Evolutionary conservation across 2,797 vertebrate species (phyloP).

Genomic region (Sebastes steindachneri): DNA sequence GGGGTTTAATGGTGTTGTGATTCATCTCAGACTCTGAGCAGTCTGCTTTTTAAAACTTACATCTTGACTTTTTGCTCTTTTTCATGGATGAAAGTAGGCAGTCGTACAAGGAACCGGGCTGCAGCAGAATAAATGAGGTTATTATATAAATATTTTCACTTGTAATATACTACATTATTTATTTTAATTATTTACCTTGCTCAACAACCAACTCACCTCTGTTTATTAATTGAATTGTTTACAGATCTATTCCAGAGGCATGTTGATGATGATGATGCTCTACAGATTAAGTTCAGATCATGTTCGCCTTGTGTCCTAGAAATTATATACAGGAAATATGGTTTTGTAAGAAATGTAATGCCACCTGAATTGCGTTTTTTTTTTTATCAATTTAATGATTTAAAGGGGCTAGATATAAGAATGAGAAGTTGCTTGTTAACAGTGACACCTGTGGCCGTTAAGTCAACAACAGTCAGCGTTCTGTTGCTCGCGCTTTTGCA

Average conservation of each 20-base stretch:
- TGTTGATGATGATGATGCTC: background rate
- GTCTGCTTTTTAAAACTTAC: conserved; percentile 37
- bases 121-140: background rate
- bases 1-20: conserved; percentile 23
- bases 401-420: too few relatives aligned
- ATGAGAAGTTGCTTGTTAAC: too few relatives aligned
- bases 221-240: background rate
- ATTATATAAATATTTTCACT: background rate
- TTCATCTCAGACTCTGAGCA: conserved; percentile 22
- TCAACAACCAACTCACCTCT: background rate
- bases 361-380: background rate
- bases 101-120: background rate
- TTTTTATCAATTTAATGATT: background rate
- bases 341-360: background rate
- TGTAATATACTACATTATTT: background rate
- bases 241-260: background rate
- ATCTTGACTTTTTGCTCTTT: conserved; percentile 29
- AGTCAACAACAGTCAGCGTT: too few relatives aligned
- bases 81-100: conserved; percentile 12
- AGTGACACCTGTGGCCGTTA: rapidly evolving
- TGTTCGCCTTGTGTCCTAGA: background rate
- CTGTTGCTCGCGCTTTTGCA: too few relatives aligned
- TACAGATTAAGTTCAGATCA: background rate
- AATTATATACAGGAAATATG: background rate
- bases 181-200: background rate